Base-by-base conservation (phyloP, 2,797 vertebrate genomes). In the Hypotaenidia okinawae region DNA sequence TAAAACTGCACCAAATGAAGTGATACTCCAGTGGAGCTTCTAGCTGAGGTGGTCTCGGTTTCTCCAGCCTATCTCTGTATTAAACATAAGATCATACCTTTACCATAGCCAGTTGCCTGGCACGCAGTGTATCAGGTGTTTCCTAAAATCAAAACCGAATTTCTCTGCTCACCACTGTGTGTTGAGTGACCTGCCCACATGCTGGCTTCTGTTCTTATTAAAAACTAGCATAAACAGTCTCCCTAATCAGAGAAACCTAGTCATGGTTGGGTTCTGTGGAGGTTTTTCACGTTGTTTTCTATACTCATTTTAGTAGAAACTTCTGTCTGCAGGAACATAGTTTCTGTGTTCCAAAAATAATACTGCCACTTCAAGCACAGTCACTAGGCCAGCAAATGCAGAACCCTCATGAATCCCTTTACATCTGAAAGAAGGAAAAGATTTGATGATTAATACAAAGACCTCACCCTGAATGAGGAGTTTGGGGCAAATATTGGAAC, bases 1-100 rank as follows among this genome's bases (percentile, higher is more conserved):
- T 84, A 96, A 96, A 96, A 94, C 89, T 90, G 92, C 92, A 91
- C 93, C 82, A 76, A 97, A 96, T 96, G 82, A 97, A 97, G 37
- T 63, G 45, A 79, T 93, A 92, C 67, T 95, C 87, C 89, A 74
- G 77, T 76, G 89, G 89, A 93, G 61, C 87, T 97, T 97, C 96
- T 96, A 96, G 94, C 89, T 97, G 96, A 96, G 49, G 61, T 96
- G 51, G 75, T 19, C 81, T 94, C 78, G 92, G 66, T 91, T 96
- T 96, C 88, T 96, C 87, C 79, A 92, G 49, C 75, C 79, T 78
- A 37, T 80, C 73, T 96, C 96, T 95, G 84, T 86, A 83, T 95
- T 94, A 96, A 96, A 93, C 88, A 88, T 90, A 58, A 93, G 95
- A 94, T 89, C 91, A 55, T 89, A 85, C 84, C 66, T 76, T 23